Base-by-base conservation (phyloP, 2,888 invertebrate genomes). In the Acholoe squamosa region DNA sequence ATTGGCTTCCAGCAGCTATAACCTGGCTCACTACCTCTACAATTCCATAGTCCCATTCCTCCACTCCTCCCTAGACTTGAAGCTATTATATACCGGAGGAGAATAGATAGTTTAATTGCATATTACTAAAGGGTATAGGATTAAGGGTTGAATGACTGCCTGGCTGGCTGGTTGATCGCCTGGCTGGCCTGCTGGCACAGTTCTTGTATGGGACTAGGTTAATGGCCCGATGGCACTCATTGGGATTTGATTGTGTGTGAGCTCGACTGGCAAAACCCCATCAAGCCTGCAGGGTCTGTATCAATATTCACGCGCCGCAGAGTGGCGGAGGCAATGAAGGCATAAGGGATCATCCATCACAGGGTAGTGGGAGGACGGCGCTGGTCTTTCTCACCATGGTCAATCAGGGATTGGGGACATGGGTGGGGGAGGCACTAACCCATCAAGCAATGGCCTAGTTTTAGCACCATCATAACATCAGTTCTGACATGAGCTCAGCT, bases 321-420 rank as follows among this genome's bases (percentile, higher is more conserved):
- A 25, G 84, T 52, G 56, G 86, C 31, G 86, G 56, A 28, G 56
- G 86, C 54, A 86, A 52, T 28, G 56, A 56, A 28, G 56, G 86
- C 31, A 54, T 28, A 31, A 54, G 86, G 86, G 19, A 22, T 56
- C 56, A 86, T 86, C 86, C 52, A 86, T 86, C 86, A 86, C 19
- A 86, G 19, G 19, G 16, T 10, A 84, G 86, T n/a, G 52, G 43
- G 86, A 56, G 56, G 86, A 54, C 31, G 86, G 86, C 28, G 54
- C 86, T 86, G 86, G 86, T 86, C 28, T 86, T 86, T 86, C 86
- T 86, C 86, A 54, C 86, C 86, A 86, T 86, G 86, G 54, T 54
- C 86, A 86, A 86, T 86, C 86, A 86, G n/a, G 43, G 51, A 22
- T 19, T 76, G 76, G 25, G 76, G 31, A 25, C 14, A 16, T 28